Evolutionary conservation across 2,797 vertebrate species (phyloP).

Genomic region (Sebastes vulpes): DNA sequence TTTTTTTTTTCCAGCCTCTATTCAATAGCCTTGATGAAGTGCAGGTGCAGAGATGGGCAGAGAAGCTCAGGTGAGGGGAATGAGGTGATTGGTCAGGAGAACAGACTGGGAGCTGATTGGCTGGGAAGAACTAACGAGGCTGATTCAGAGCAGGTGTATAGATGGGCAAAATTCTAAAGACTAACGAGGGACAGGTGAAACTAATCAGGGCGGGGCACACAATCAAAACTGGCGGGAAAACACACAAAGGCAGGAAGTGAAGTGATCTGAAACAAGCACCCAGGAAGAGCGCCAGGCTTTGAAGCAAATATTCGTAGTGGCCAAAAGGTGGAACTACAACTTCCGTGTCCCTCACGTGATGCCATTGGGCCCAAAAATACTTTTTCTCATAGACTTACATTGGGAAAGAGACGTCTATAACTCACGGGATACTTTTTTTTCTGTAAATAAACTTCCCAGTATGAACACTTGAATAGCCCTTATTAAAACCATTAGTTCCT

Average conservation of each 20-base stretch:
- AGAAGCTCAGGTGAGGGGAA: not conserved
- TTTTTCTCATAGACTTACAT: too few relatives aligned
- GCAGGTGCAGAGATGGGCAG: not conserved
- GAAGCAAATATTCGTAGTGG: too few relatives aligned
- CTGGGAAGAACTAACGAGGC: not conserved
- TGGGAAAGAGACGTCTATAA: too few relatives aligned
- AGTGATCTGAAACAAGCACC: not conserved
- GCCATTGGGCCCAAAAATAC: too few relatives aligned
- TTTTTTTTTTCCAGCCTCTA: too few relatives aligned
- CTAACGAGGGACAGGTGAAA: too few relatives aligned
- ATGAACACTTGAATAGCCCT: not conserved
- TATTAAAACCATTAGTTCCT: too few relatives aligned
- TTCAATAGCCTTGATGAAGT: not conserved
- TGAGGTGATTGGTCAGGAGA: not conserved
- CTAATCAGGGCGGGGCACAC: too few relatives aligned
- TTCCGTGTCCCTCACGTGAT: too few relatives aligned
- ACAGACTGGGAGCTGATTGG: not conserved
- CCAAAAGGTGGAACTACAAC: too few relatives aligned
- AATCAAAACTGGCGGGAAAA: not conserved
- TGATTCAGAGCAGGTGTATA: not conserved
- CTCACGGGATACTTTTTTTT: too few relatives aligned
- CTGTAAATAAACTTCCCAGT: not conserved
- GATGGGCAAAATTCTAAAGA: not conserved
- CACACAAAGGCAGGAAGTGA: not conserved
- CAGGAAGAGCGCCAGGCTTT: too few relatives aligned